These are phyloP conservation scores for Tenthredo amoena DNA, from an alignment of 2,888 invertebrate genomes.

Conservation along the genomic window DNA sequence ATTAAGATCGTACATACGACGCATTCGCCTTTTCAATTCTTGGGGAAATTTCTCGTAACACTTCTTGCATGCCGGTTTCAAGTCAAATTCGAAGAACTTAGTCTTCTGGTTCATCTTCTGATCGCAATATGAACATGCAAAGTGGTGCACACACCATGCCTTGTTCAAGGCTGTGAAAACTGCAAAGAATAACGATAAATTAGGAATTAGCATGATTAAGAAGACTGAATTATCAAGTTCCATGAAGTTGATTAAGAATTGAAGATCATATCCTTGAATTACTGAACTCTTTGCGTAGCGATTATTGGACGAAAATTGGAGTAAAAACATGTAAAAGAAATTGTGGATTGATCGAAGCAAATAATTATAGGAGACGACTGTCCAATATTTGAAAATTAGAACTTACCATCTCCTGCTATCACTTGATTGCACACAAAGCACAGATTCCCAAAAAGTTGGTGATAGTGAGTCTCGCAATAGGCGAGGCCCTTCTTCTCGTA, in stretches of 20 bases:
- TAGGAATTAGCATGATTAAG: neutral
- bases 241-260: neutral
- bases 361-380: neutral
- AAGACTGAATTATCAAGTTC: neutral
- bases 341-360: neutral
- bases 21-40: conserved; percentile 94
- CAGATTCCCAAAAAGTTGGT: conserved; percentile 98
- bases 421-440: conserved; percentile 99
- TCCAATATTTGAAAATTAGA: neutral
- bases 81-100: conserved; percentile 99
- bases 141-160: conserved; percentile 99
- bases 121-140: conserved; percentile 98
- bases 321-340: conserved; percentile 4
- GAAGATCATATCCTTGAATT: neutral
- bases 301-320: neutral
- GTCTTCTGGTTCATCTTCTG: conserved; percentile 97
- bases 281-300: neutral
- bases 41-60: conserved; percentile 98
- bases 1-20: conserved; percentile 92
- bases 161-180: conserved; percentile 99
- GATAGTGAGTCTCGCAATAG: conserved; percentile 99
- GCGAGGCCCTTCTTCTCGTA: conserved; percentile 99
- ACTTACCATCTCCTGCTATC: conserved; percentile 96
- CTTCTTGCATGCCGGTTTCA: conserved; percentile 98
- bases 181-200: conserved; percentile 76